Base-by-base conservation (phyloP, 2,888 invertebrate species). In the Ischnus inquisitorius region DNA sequence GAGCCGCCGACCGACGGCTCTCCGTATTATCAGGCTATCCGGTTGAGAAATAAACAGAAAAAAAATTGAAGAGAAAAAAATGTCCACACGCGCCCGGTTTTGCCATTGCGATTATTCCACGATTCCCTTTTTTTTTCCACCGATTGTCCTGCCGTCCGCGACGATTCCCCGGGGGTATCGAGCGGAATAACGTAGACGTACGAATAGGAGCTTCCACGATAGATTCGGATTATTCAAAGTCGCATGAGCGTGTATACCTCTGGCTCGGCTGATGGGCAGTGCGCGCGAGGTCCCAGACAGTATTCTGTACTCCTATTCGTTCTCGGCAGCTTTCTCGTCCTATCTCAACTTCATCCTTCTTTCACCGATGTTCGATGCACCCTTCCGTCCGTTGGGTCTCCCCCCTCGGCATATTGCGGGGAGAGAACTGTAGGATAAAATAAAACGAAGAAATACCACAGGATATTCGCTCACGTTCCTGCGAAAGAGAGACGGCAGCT, bases 201-300 rank as follows among this genome's bases (percentile, higher is more conserved):
- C 34, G 16, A 28, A 51, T 28, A 25, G 69, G 12, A 3, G 4
- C 16, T 14, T 19, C 34, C 51, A 51, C 6, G 8, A 12, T 67
- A 25, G 22, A 34, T 54, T 34, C n/a, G 16, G 39, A 69, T 69
- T 51, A 54, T 69, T 54, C 16, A 69, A 69, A 34, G 54, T 69
- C 51, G 69, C 19, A 67, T 22, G 51, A 69, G 34, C 34, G 19
- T 22, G 6, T 5, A 8, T 16, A 41, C 19, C 1, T 12, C 51
- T 48, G 14, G 22, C 14, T 14, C 8, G 5, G 4, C 51, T 4
- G 16, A 69, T 39, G 69, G n/a, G 48, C 12, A n/a, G 4, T 5
- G 16, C 16, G 39, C 48, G 8, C 2, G 39, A 16, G 19, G 39
- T 51, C 51, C 51, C 39, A 8, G 12, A n/a, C 69, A 28, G 5